Base-by-base conservation (phyloP, 1,140 invertebrate genomes). In the Patella vulgata region DNA sequence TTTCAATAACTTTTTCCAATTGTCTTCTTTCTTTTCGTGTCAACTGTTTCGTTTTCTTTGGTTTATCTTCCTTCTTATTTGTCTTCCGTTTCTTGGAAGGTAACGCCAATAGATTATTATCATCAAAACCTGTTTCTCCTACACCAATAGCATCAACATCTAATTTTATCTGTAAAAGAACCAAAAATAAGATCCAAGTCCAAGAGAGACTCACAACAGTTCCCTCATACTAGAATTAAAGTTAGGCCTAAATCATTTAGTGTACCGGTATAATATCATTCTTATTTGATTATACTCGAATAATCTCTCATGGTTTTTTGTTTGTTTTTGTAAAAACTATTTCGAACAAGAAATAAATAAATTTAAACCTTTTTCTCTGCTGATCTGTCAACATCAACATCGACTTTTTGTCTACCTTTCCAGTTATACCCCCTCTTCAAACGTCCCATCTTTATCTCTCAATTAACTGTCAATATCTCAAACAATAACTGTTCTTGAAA, bases 11-110 rank as follows among this genome's bases (percentile, higher is more conserved):
- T 84, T 94, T 91, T 76, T 96, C 90, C 31, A 97, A 84, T 68
- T 88, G 85, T 82, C 96, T 97, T 54, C 92, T 87, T 70, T 95
- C 91, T 73, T 93, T 95, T 70, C 94, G 96, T 0, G 92, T 92
- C 4, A 97, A 83, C 42, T 93, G 88, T 77, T 87, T 89, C 6
- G 87, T 88, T 36, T 86, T 85, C 63, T 82, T 84, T 86, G 85
- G 65, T 86, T 84, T 64, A 88, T 87, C 59, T 86, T 85, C 66
- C 88, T 86, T 40, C 88, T 85, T 82, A 90, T 75, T 91, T 11
- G 91, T 93, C 72, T 90, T 88, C 48, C 92, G 87, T 78, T 96
- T 96, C 70, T 91, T 87, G 14, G 90, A 91, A 2, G 93, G 93
- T 42, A 97, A 79, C 31, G 91, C 91, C 51, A 96, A 81, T 12